Percentiles rank a stretch among this genome's conserved stretches.
Conservation (phyloP, 1,140 invertebrate species). For the Archegozetes longisetosus region DNA sequence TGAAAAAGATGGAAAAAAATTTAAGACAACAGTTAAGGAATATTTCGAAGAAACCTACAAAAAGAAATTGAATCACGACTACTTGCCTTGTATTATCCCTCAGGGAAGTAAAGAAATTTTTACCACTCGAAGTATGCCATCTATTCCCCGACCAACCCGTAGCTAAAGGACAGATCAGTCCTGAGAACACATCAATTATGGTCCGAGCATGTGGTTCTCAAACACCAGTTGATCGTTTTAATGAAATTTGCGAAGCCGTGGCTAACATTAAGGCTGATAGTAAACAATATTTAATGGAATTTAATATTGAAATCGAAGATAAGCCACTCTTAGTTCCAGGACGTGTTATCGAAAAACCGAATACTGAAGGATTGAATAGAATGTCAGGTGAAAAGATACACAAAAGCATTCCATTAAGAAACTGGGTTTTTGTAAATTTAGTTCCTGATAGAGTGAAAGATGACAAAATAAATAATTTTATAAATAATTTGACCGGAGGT, state of each 20-base stretch:
- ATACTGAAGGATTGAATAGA: slow-evolving; percentile 1
- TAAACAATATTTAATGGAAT: slow-evolving; percentile 22
- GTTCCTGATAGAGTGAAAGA: neutral
- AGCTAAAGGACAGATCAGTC: slow-evolving; percentile 10
- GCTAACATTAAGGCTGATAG: slow-evolving; percentile 17
- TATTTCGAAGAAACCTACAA: neutral
- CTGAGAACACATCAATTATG: slow-evolving; percentile 1
- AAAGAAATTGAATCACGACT: neutral
- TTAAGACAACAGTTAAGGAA: neutral
- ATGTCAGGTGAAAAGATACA: slow-evolving; percentile 29
- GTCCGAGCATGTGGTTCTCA: slow-evolving; percentile 6
- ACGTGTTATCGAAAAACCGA: slow-evolving; percentile 17
- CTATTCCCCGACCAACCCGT: slow-evolving; percentile 24
- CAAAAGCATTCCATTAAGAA: slow-evolving; percentile 28
- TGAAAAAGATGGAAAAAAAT: slow-evolving; percentile 11
- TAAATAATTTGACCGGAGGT: neutral
- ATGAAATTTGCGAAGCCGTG: slow-evolving; percentile 8
- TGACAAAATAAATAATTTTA: neutral
- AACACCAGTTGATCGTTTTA: neutral
- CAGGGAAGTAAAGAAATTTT: slow-evolving; percentile 5
- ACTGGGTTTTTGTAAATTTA: slow-evolving; percentile 21
- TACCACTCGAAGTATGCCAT: slow-evolving; percentile 28
- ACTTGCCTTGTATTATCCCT: neutral
- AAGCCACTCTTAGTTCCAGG: slow-evolving; percentile 16
- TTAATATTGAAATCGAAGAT: slow-evolving; percentile 18